Conservation (phyloP, 2,797 vertebrate genomes). For the Liasis olivaceus region DNA sequence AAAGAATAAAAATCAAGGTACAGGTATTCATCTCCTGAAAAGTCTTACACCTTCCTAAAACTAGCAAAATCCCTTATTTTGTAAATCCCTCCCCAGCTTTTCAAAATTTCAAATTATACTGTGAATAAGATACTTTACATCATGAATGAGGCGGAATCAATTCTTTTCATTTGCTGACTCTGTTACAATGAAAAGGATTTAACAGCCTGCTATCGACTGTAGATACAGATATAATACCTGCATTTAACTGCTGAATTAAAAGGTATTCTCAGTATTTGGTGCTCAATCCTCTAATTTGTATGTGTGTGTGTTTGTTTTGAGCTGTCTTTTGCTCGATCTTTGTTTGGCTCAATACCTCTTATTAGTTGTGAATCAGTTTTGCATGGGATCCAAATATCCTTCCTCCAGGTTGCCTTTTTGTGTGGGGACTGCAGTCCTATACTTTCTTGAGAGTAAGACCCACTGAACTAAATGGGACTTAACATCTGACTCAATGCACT, state of each 20-base stretch:
- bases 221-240: neutral
- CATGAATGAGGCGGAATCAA: neutral
- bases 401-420: neutral
- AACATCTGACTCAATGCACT: neutral
- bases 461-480: neutral
- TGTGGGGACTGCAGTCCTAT: neutral
- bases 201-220: neutral
- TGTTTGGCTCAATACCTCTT: neutral
- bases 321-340: neutral
- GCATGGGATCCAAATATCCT: neutral
- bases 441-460: neutral
- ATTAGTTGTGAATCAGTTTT: neutral
- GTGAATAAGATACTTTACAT: neutral
- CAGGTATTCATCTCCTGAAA: neutral
- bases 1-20: neutral
- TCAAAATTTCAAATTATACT: neutral
- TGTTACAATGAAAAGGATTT: neutral
- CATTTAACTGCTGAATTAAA: neutral
- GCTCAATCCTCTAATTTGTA: neutral
- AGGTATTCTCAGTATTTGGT: neutral
- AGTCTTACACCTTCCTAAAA: neutral
- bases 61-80: neutral
- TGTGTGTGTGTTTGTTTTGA: neutral
- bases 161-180: neutral
- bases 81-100: neutral